Evolutionary conservation across 2,888 invertebrate genomes (phyloP).

Genomic region (Dolomedes plantarius): DNA sequence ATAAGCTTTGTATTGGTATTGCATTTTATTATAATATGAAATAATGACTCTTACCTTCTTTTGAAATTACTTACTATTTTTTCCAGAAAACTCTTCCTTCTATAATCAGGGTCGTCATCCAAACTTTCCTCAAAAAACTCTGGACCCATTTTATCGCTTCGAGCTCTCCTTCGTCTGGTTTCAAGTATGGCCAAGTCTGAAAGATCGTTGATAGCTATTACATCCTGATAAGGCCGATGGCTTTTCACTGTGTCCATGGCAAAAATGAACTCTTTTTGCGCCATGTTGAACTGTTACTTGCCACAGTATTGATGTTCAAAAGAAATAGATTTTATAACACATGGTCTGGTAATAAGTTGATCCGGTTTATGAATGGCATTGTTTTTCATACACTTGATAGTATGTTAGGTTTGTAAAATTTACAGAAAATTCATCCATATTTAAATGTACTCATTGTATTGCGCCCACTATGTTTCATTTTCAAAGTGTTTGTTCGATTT

Average conservation of each 20-base stretch:
- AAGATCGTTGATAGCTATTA: constrained; percentile 56
- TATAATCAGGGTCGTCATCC: not conserved
- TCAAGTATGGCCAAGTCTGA: constrained; percentile 41
- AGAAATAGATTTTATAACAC: too few species aligned
- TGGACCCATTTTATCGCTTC: not conserved
- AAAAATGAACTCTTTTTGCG: not conserved
- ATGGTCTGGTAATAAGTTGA: too few species aligned
- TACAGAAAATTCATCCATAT: too few species aligned
- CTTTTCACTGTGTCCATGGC: constrained; percentile 34
- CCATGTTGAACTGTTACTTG: not conserved
- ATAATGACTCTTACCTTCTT: not conserved
- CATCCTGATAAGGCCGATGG: constrained; percentile 48
- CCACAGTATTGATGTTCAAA: too few species aligned
- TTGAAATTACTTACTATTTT: not conserved
- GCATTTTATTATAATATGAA: too few species aligned
- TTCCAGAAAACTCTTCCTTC: not conserved
- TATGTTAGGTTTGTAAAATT: too few species aligned
- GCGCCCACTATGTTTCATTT: too few species aligned
- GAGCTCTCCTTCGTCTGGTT: not conserved
- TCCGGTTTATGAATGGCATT: too few species aligned
- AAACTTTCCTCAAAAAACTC: not conserved
- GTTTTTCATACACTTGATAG: too few species aligned
- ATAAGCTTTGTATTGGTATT: too few species aligned
- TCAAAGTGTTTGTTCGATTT: too few species aligned
- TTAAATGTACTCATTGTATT: too few species aligned